Evolutionary conservation across 1,140 invertebrate species (phyloP).

Genomic region (Rhyacophila brunnea): DNA sequence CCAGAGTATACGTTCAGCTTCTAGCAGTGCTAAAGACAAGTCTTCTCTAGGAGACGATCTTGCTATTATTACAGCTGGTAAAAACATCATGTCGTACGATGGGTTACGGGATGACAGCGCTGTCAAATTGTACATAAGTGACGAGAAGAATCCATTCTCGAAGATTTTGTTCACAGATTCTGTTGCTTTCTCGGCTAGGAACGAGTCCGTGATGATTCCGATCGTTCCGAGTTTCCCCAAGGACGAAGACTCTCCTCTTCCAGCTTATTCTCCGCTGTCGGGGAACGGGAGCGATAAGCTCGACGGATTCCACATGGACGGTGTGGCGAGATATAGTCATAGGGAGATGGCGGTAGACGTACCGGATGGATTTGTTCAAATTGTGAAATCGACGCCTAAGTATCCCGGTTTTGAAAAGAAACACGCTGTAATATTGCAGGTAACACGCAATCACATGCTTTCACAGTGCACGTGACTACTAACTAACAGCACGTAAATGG

Average conservation of each 20-base stretch:
- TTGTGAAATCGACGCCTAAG: slow-evolving; percentile 71
- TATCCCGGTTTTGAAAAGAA: slow-evolving; percentile 62
- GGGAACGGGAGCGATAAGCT: slow-evolving; percentile 48
- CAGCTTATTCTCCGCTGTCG: slow-evolving; percentile 46
- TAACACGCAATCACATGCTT: slow-evolving; percentile 41
- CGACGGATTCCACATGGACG: slow-evolving; percentile 39
- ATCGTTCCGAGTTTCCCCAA: slow-evolving; percentile 39
- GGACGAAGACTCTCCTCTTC: slow-evolving; percentile 35
- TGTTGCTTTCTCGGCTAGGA: slow-evolving; percentile 47
- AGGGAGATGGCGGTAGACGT: slow-evolving; percentile 75
- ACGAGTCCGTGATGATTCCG: slow-evolving; percentile 50
- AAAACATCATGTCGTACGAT: slow-evolving; percentile 36
- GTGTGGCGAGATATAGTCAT: slow-evolving; percentile 47
- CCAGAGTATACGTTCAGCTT: slow-evolving; percentile 51
- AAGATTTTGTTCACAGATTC: slow-evolving; percentile 46
- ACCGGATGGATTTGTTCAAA: slow-evolving; percentile 72
- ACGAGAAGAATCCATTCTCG: slow-evolving; percentile 50
- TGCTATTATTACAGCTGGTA: slow-evolving; percentile 38
- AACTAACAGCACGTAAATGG: slow-evolving; percentile 16
- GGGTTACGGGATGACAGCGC: slow-evolving; percentile 46
- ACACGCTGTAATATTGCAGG: slow-evolving; percentile 43
- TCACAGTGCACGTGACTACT: slow-evolving; percentile 18
- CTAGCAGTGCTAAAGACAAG: slow-evolving; percentile 55
- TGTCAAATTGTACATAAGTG: slow-evolving; percentile 51
- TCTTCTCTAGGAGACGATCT: slow-evolving; percentile 55